These are phyloP conservation scores for Ochotona curzoniae DNA, from an alignment of 2,113 vertebrate genomes.

Conservation along the genomic window DNA sequence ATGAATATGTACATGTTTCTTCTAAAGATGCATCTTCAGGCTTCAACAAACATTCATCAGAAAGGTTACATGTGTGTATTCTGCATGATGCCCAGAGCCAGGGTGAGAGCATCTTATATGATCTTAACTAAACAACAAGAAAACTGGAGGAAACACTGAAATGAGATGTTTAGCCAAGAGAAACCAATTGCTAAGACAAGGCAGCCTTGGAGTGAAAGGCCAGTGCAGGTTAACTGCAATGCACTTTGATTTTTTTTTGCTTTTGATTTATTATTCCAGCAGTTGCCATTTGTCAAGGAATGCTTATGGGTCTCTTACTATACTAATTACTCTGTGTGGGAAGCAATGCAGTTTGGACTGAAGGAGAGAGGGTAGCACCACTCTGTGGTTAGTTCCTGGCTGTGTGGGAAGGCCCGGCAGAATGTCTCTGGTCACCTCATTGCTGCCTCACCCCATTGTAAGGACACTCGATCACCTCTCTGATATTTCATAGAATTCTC, in stretches of 20 bases:
- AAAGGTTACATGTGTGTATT: background rate
- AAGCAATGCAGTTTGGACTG: too few relatives aligned
- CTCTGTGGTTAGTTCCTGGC: too few relatives aligned
- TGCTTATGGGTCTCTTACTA: background rate
- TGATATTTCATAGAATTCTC: too few relatives aligned
- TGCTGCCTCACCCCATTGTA: too few relatives aligned
- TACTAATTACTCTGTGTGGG: background rate
- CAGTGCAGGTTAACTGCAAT: rapidly evolving
- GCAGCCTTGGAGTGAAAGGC: constrained; percentile 51
- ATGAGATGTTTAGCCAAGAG: constrained; percentile 79
- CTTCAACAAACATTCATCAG: rapidly evolving
- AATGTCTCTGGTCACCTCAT: too few relatives aligned
- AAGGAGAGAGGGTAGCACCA: too few relatives aligned
- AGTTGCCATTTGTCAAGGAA: background rate
- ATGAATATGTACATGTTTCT: rapidly evolving
- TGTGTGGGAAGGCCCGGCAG: too few relatives aligned
- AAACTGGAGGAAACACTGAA: constrained; percentile 76
- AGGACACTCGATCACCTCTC: too few relatives aligned
- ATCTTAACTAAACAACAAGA: constrained; percentile 79
- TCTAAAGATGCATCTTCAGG: rapidly evolving
- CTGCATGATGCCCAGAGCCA: background rate
- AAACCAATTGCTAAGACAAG: constrained; percentile 83
- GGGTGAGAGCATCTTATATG: background rate
- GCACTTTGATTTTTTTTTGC: background rate
- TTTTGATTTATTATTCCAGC: background rate